A percentile compares a stretch with the other conserved stretches of the same genome.
These are phyloP conservation scores for Leptoclinus maculatus DNA, from an alignment of 2,797 vertebrate species.

Conservation along the genomic window DNA sequence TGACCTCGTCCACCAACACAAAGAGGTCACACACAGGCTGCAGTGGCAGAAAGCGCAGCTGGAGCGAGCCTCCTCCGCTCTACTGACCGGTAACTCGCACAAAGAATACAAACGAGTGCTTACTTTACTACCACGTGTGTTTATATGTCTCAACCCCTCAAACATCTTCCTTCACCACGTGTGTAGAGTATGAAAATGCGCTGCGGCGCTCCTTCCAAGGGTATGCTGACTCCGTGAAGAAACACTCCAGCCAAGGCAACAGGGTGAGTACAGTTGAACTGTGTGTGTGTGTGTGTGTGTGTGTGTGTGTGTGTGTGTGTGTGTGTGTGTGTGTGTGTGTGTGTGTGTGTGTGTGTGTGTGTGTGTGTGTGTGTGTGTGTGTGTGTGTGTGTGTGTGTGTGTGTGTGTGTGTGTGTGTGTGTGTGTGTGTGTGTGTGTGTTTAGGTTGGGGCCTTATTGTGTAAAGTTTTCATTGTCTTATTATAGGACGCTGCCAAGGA, in stretches of 20 bases:
- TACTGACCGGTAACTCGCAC: constrained; percentile 79
- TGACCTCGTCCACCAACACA: constrained; percentile 86
- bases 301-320: no score
- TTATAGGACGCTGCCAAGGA: constrained; percentile 92
- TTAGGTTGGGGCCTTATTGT: not conserved
- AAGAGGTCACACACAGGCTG: constrained; percentile 85
- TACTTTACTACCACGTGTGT: not conserved
- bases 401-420: not conserved
- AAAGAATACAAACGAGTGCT: not conserved
- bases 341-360: no score
- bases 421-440: not conserved
- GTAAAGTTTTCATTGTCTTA: not conserved
- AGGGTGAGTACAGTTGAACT: constrained; percentile 81
- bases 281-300: no score
- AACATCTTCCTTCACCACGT: constrained; percentile 23
- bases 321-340: no score
- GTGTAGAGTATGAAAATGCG: constrained; percentile 87
- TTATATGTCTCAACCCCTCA: not conserved
- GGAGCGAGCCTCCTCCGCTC: constrained; percentile 80
- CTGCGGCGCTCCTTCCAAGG: constrained; percentile 86
- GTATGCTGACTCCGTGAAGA: constrained; percentile 88
- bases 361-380: no score
- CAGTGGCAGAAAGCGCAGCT: constrained; percentile 90
- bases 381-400: no score
- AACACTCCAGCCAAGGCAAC: constrained; percentile 89